Base-by-base conservation (phyloP, 2,888 invertebrate genomes). In the Phlogophora meticulosa region DNA sequence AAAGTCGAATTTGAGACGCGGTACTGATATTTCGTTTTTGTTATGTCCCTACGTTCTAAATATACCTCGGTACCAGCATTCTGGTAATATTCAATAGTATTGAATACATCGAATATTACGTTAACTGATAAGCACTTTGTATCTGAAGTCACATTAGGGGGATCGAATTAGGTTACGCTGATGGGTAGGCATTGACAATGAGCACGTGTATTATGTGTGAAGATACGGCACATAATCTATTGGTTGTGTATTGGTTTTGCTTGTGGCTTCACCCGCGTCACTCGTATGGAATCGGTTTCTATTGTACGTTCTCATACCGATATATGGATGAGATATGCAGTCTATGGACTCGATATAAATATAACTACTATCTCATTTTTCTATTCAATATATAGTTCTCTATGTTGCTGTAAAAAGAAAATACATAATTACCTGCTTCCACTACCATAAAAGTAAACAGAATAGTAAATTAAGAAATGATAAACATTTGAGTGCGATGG, bases 101-200 rank as follows among this genome's bases (percentile, higher is more conserved):
- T 66, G 53, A 61, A 53, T 65, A 66, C 24, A 77, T n/a, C 32
- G 38, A 68, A 56, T 58, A 72, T 78, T 56, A 56, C 62, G 51
- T 59, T 59, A 62, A 48, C 62, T 63, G 78, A 76, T 76, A 78
- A 73, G 74, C 74, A 57, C 36, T 63, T 78, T 78, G 62, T 63
- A 59, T 62, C 52, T 49, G 42, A 20, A 42, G 45, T 28, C 49
- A 38, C 59, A 63, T 78, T 73, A 78, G 45, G 46, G 49, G 46
- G 9, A 76, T 63, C 59, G 59, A 76, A 78, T 75, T 66, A 78
- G 56, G 62, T 68, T 76, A 67, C 52, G 24, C 24, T 57, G 56
- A 46, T 63, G 53, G 59, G 38, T 57, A 57, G 24, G 65, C 59
- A 59, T 67, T 68, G 51, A 72, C 52, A 55, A 66, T 52, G 59